Conservation (phyloP, 2,113 vertebrate species). For the Anguilla rostrata region DNA sequence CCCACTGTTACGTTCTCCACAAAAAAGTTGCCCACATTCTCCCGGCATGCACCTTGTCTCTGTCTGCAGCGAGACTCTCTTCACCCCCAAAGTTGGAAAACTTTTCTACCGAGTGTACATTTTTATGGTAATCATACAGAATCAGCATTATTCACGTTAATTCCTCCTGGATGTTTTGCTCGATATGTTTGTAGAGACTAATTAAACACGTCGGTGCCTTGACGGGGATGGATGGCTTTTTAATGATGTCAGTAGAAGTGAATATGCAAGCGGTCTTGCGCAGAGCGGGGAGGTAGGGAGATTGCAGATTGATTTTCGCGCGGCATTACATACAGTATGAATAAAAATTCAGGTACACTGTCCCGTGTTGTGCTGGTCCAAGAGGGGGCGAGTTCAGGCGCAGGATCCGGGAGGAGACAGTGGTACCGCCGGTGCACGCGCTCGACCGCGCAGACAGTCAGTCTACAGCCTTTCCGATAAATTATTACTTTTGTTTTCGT, state of each 20-base stretch:
- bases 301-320: slow-evolving; percentile 74
- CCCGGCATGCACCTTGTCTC: not conserved
- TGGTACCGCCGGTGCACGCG: not conserved
- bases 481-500: slow-evolving; percentile 18
- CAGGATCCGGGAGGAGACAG: not conserved
- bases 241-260: slow-evolving; percentile 83
- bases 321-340: slow-evolving; percentile 65
- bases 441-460: slow-evolving; percentile 27
- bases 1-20: not conserved
- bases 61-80: not conserved
- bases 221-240: slow-evolving; percentile 86
- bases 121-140: slow-evolving; percentile 61
- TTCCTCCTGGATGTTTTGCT: slow-evolving; percentile 60
- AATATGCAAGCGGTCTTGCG: slow-evolving; percentile 71
- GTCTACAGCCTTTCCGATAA: slow-evolving; percentile 21
- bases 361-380: slow-evolving; percentile 24
- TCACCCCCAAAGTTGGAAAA: slow-evolving; percentile 16
- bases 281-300: slow-evolving; percentile 53
- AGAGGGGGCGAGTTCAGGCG: slow-evolving; percentile 26
- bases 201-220: slow-evolving; percentile 79
- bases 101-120: slow-evolving; percentile 33
- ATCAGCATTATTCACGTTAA: slow-evolving; percentile 60
- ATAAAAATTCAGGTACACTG: slow-evolving; percentile 60
- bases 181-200: slow-evolving; percentile 87
- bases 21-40: not conserved